A percentile compares a stretch with the other conserved stretches of the same genome.
Conservation (phyloP, 2,797 vertebrate genomes). For the Prionace glauca region DNA sequence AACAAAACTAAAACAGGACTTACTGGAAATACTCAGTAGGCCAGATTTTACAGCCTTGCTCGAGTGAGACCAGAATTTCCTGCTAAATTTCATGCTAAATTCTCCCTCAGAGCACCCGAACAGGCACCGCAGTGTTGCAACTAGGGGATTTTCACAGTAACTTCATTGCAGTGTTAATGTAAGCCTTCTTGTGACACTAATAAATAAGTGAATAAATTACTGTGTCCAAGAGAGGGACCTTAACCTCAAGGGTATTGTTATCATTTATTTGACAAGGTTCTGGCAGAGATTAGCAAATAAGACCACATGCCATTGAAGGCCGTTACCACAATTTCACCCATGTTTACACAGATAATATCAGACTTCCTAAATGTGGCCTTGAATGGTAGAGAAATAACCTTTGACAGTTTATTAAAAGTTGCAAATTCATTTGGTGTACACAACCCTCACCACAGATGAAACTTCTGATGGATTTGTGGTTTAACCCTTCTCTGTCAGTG, state of each 20-base stretch:
- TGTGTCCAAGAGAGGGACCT: neutral
- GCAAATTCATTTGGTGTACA: neutral
- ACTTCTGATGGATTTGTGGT: neutral
- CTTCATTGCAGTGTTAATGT: too few relatives aligned
- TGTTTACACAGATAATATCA: neutral
- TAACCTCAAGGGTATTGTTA: neutral
- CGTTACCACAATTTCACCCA: neutral
- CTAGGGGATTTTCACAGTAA: too few relatives aligned
- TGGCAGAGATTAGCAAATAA: neutral
- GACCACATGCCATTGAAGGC: neutral
- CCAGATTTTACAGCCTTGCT: too few relatives aligned
- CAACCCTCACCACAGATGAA: neutral
- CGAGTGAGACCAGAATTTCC: too few relatives aligned
- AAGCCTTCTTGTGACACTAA: too few relatives aligned
- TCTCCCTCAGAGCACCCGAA: neutral
- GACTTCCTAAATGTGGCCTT: neutral
- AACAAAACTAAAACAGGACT: neutral
- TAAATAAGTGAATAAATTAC: neutral
- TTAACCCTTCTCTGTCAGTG: neutral
- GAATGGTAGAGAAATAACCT: neutral
- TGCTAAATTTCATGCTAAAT: too few relatives aligned
- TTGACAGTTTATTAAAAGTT: neutral
- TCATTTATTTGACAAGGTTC: neutral
- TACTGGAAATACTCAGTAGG: neutral
- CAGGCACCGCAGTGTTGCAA: too few relatives aligned